Evolutionary conservation across 2,888 invertebrate genomes (phyloP), one percentile per base, ranked within the genome.

Genomic region (Exephanes ischioxanthus): DNA sequence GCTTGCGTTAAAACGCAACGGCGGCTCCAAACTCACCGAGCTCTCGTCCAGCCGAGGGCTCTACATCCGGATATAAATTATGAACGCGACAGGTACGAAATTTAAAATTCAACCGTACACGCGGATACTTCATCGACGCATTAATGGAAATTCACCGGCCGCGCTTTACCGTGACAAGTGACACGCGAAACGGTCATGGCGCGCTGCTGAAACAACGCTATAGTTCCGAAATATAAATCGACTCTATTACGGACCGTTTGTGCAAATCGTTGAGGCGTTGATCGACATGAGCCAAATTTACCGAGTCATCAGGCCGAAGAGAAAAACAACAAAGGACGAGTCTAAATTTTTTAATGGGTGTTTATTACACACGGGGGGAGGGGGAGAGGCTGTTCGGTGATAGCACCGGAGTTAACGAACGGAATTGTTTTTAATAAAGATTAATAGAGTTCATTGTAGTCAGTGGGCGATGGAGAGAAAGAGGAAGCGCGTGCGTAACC

Each of bases 391-490:
- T 22, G 5, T 55, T 55, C 22, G 55, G 55, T 3, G 89, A 91
- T 91, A 87, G 89, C 88, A 88, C 41, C 84, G 88, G 89, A 91
- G 90, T 91, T 90, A 91, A 91, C 89, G 86, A 87, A 86, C 81
- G 85, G 89, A 89, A 91, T 90, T 89, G 91, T 90, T 91, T 89
- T 89, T 90, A 90, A 91, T 91, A 90, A 91, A 89, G 91, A 91
- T 91, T 90, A 91, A 91, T 91, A 85, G 89, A 80, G 86, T 88
- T 89, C 88, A 89, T 91, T 90, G 90, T 89, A 87, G 86, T 88
- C 83, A 87, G 86, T 88, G 82, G 86, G 87, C 66, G 63, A 73
- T 68, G 33, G 51, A 71, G 78, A 51, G 70, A 72, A 48, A 66
- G 72, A 51, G 30, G 51, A 75, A 66, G 81, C 63, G 81, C 67